Evolutionary conservation across 1,140 invertebrate species (phyloP), one percentile per base, ranked within the genome.

Genomic region (Lerema accius): DNA sequence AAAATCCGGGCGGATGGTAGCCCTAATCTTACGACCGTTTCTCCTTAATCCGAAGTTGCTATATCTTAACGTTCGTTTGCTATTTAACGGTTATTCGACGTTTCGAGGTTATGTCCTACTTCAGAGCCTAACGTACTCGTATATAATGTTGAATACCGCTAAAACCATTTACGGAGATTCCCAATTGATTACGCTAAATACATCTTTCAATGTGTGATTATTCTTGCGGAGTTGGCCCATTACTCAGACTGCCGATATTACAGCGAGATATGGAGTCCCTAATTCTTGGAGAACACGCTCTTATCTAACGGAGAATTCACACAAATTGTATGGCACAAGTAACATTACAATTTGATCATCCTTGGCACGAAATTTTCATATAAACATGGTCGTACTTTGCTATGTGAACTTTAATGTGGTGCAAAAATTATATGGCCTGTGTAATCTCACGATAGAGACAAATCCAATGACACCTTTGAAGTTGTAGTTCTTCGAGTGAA

Each of bases 41-140:
- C 23, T 48, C 28, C 14, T 37, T 37, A 16, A 35, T 51, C 17
- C 10, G 32, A 51, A 28, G 37, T 19, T 37, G 49, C 37, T 19
- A 32, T 23, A 23, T 23, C 32, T 51, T 51, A 37, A 37, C 32
- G 11, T 19, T 11, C 16, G 23, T 32, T 37, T n/a, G n/a, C 37
- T 39, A 37, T 39, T 51, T 51, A 37, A 51, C 49, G 15, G 32
- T 39, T 50, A 50, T 32, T 32, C 35, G 15, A 35, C 49, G 9
- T 23, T 39, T 37, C 35, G 32, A 51, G 49, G 50, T n/a, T 53
- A 23, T 35, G 50, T 39, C 11, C 50, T 32, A 53, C 50, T 53
- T 51, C 35, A 2, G 28, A 9, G 23, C 37, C 50, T 40, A 42
- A 40, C 37, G 28, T 32, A 32, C 19, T 14, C 11, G 19, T 42